phyloP scores from a whole-genome alignment of 2,113 vertebrate species.

The Myotis yumanensis region DNA sequence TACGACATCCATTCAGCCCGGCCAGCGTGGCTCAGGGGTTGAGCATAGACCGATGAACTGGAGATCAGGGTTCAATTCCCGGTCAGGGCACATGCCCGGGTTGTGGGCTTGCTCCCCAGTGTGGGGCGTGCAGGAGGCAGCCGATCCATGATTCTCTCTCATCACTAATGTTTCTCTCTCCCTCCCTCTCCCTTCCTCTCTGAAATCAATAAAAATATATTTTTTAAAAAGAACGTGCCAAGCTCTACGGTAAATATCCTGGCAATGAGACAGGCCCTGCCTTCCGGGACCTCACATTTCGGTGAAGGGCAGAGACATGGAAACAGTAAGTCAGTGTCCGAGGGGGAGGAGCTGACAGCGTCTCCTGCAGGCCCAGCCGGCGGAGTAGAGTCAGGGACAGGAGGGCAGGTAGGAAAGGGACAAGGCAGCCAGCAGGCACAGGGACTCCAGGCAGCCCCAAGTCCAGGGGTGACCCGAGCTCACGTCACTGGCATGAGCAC shows the following conservation, averaged over 20 bases:
- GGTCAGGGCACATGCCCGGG: too few relatives aligned
- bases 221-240: too few relatives aligned
- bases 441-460: not conserved
- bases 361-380: not conserved
- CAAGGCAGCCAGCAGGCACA: not conserved
- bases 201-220: too few relatives aligned
- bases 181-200: too few relatives aligned
- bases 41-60: too few relatives aligned
- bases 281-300: not conserved
- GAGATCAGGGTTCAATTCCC: too few relatives aligned
- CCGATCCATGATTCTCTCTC: too few relatives aligned
- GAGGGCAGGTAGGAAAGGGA: not conserved
- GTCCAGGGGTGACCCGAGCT: accelerated
- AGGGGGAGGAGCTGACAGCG: not conserved
- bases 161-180: too few relatives aligned
- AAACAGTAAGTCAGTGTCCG: not conserved
- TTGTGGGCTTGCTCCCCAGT: too few relatives aligned
- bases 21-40: too few relatives aligned
- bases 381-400: not conserved
- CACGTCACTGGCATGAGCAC: not conserved
- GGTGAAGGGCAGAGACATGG: not conserved
- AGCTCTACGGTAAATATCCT: not conserved
- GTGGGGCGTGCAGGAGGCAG: too few relatives aligned
- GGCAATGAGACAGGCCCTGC: not conserved
- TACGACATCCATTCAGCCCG: not conserved